Evolutionary conservation across 2,797 vertebrate genomes (phyloP), one percentile per base, ranked within the genome.

Genomic region (Spea hammondii): DNA sequence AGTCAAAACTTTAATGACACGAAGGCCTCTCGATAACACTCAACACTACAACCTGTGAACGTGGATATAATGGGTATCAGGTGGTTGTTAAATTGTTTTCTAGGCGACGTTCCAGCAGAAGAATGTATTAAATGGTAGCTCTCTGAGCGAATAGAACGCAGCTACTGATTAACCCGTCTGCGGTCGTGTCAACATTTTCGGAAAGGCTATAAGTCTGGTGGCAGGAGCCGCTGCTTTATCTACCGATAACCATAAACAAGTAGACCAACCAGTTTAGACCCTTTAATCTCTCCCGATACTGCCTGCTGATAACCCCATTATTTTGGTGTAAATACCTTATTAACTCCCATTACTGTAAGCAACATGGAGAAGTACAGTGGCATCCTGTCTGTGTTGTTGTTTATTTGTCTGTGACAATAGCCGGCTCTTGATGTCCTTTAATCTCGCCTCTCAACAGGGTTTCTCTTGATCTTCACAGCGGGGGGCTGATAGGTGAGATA

Each of bases 381-480:
- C 54, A 44, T 51, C 53, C 11, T 8, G 53, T 59, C 64, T 73
- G 70, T 66, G 46, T 17, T 32, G 10, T 55, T 64, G 64, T 49
- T 65, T 44, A 70, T 47, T 65, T 44, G 65, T 65, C 65, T 14
- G 11, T 5, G n/a, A 10, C 55, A 59, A 12, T 59, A 59, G 10
- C 5, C 55, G 5, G 11, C 32, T n/a, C 14, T 62, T 32, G n/a
- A 62, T 62, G 59, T 32, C 5, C 14, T 62, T 62, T 62, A 17
- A 62, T 62, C 59, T 62, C 9, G 9, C n/a, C 6, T 8, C 14
- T n/a, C 50, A 17, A 79, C 70, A 73, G 67, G 59, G 77, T 6
- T 8, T 5, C 77, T 60, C 17, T 79, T 79, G 53, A 79, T 79
- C 70, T 17, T 73, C 77, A 67, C 77, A 79, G 70, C 54, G 51